Percentiles rank a stretch among this genome's conserved stretches.
These are phyloP conservation scores for Maccullochella peelii DNA, from an alignment of 2,113 vertebrate genomes.

Conservation along the genomic window DNA sequence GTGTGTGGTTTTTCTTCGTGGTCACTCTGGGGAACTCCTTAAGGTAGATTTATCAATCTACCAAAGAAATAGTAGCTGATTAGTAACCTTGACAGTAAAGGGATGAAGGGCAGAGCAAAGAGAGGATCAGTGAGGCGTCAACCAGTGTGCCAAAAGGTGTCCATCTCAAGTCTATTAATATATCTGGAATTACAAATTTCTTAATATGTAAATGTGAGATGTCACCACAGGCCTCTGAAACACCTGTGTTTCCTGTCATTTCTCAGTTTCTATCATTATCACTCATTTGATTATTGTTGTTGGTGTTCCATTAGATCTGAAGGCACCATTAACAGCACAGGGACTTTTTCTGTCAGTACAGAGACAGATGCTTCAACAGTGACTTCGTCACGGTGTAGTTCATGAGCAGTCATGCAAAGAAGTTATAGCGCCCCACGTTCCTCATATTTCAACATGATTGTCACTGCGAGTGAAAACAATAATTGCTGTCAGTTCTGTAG, in stretches of 20 bases:
- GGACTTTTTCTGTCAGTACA: background rate
- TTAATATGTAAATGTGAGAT: background rate
- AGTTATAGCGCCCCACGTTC: background rate
- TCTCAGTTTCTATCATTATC: background rate
- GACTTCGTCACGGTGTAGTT: background rate
- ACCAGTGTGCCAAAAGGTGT: background rate
- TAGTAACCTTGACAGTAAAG: background rate
- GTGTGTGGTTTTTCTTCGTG: constrained; percentile 11
- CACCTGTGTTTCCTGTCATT: background rate
- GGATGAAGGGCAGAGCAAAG: background rate
- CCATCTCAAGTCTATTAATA: background rate
- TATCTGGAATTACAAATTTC: background rate
- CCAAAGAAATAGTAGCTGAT: background rate
- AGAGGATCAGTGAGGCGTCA: background rate
- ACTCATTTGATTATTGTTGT: constrained; percentile 11
- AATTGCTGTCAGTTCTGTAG: background rate
- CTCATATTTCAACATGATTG: constrained; percentile 5
- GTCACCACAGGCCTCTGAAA: background rate
- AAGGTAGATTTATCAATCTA: background rate
- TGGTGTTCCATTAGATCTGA: background rate
- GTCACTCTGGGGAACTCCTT: background rate
- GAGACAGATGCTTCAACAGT: constrained; percentile 8
- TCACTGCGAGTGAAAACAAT: background rate
- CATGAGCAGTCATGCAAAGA: constrained; percentile 21
- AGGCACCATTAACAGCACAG: background rate